Percentiles rank a stretch among this genome's conserved stretches.
Evolutionary conservation across 1,140 invertebrate genomes (phyloP).

Genomic region (Zaprionus lachaisei): DNA sequence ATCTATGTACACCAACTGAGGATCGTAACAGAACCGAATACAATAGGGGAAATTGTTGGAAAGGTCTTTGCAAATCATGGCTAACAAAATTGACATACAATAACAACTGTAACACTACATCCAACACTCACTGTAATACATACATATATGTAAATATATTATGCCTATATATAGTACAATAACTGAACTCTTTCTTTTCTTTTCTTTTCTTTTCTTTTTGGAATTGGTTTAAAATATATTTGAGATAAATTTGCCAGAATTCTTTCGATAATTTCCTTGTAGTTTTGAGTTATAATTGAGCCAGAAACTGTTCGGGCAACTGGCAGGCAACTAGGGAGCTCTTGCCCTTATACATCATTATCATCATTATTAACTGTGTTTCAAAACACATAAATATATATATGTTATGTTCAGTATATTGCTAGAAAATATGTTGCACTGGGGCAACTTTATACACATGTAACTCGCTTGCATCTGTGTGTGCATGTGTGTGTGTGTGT

Average conservation of each 20-base stretch:
- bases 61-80: conserved; percentile 66
- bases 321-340: background rate
- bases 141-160: conserved; percentile 4
- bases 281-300: background rate
- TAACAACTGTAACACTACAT: conserved; percentile 46
- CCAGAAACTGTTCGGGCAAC: background rate
- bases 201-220: background rate
- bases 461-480: conserved; percentile 8
- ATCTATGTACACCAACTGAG: conserved; percentile 46
- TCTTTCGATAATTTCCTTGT: background rate
- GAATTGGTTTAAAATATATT: conserved; percentile 10
- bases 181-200: background rate
- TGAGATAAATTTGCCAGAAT: conserved; percentile 3
- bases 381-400: conserved; percentile 20
- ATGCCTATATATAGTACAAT: conserved; percentile 1
- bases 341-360: conserved; percentile 2
- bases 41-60: conserved; percentile 50
- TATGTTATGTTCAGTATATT: conserved; percentile 34
- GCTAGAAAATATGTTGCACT: conserved; percentile 50
- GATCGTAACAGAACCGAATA: conserved; percentile 26
- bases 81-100: conserved; percentile 31
- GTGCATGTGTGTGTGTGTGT: conserved; percentile 5
- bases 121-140: conserved; percentile 40
- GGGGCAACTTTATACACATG: conserved; percentile 43
- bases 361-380: conserved; percentile 5